Conservation (phyloP, 2,797 vertebrate species). For the Gymnoscopelus microlampas region DNA sequence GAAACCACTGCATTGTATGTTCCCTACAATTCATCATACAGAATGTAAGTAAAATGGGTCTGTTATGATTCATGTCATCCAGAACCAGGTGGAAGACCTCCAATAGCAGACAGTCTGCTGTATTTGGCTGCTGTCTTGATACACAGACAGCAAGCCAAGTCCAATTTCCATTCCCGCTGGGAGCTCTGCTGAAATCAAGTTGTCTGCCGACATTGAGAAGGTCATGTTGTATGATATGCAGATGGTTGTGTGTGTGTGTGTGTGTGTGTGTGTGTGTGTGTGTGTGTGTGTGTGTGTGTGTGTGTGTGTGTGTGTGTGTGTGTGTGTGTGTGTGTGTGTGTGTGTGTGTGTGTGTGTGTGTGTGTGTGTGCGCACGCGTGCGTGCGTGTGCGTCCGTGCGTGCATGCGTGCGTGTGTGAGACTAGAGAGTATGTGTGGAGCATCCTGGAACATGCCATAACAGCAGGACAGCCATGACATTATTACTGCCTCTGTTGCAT, state of each 20-base stretch:
- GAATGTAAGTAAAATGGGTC: too few species aligned
- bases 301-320: neutral
- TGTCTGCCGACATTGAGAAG: slow-evolving; percentile 48
- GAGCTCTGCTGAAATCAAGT: slow-evolving; percentile 18
- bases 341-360: too few species aligned
- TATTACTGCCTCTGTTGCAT: slow-evolving; percentile 17
- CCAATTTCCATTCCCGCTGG: neutral
- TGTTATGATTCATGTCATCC: too few species aligned
- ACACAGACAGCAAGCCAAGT: neutral
- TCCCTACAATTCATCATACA: too few species aligned
- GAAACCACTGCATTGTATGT: too few species aligned
- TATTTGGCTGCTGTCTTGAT: too few species aligned
- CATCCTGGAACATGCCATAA: slow-evolving; percentile 30
- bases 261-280: slow-evolving; percentile 18
- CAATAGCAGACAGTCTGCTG: too few species aligned
- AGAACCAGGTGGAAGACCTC: too few species aligned
- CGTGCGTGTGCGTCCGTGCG: neutral
- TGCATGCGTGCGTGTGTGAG: too few species aligned
- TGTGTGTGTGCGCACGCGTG: too few species aligned
- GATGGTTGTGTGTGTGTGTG: slow-evolving; percentile 36
- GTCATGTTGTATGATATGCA: slow-evolving; percentile 57
- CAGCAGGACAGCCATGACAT: neutral
- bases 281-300: neutral
- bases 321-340: too few species aligned
- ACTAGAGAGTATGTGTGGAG: slow-evolving; percentile 36